Evolutionary conservation across 1,140 invertebrate species (phyloP), one percentile per base, ranked within the genome.

Genomic region (Asbolus verrucosus): DNA sequence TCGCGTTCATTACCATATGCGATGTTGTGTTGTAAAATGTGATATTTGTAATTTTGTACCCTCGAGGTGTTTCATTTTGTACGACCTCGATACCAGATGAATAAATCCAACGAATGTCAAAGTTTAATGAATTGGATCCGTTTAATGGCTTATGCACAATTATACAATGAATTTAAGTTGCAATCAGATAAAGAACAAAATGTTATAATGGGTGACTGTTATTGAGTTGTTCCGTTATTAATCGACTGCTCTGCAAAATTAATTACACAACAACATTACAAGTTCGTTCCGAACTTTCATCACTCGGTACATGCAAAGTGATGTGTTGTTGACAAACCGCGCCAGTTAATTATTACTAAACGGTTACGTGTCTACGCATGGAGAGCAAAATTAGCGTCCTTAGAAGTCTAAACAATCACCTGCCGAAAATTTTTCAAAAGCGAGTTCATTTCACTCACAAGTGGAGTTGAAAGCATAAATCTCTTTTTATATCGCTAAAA

Each of bases 21-120:
- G 8, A 27, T 54, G 46, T 27, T 54, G 1, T 36, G 11, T n/a
- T 36, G 5, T 0, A 15, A 54, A 54, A 8, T 54, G 21, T 13
- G 21, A 54, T 54, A 54, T 54, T 54, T 54, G 19, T 11, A 19
- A 50, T 50, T 50, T 27, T 54, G 14, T 54, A 13, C 18, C 46
- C 21, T 24, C 2, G 9, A 54, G 46, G 46, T 54, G 46, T 54
- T 54, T 24, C 6, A 54, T 54, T 54, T 54, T 54, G 13, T 50
- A 15, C 21, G 6, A 3, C 11, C 11, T 5, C 11, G 33, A 21
- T 11, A 24, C 18, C 43, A 18, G 19, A 24, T 50, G 18, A 24
- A 54, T 54, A 54, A 54, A 54, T 54, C 14, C n/a, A 2, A n/a
- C 21, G 11, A 27, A 27, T 8, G 46, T 54, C 46, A 54, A 54